Base-by-base conservation (phyloP, 2,113 vertebrate species). In the Phrynosoma blainvillii region DNA sequence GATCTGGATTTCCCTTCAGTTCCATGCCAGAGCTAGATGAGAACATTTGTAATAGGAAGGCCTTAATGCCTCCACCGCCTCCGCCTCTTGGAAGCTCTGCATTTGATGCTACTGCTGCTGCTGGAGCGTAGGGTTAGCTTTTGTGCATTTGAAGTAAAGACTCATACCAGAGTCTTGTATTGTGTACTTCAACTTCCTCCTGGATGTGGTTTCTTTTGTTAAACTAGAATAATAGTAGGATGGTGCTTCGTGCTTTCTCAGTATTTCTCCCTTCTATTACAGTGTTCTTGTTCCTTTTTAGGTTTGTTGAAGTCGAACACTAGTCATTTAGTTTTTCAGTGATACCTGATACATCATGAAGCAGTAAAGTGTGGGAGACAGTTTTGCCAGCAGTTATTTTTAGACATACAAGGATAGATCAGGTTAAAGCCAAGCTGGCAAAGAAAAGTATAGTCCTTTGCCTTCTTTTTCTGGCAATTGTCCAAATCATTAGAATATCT, bases 51-150 rank as follows among this genome's bases (percentile, higher is more conserved):
- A 54, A 66, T 70, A 78, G 73, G 25, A 42, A 56, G 56, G 0
- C 30, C n/a, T 78, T 40, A 36, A 27, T 70, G 11, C 27, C 32
- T 30, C n/a, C 12, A 65, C 40, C 30, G 62, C 27, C 27, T 47
- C 47, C 47, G 23, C 32, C 27, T 82, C 59, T 12, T 18, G 18
- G 54, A 4, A 8, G 66, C 30, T 47, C 73, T 88, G 9, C n/a
- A 14, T 88, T 88, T 88, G 74, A 71, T 84, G 56, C 59, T 62
- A 59, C 71, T 82, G 25, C 68, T 82, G 25, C 71, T 84, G 23
- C 25, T 88, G 62, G 10, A 25, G 18, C 56, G 11, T 40, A 76
- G 8, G 23, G 21, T 42, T 25, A 21, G 42, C 25, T 42, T 27
- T 20, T 18, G 30, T 11, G 12, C 20, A 2, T 77, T 82, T 88